Base-by-base conservation (phyloP, 1,140 invertebrate species). In the Cydia splendana region DNA sequence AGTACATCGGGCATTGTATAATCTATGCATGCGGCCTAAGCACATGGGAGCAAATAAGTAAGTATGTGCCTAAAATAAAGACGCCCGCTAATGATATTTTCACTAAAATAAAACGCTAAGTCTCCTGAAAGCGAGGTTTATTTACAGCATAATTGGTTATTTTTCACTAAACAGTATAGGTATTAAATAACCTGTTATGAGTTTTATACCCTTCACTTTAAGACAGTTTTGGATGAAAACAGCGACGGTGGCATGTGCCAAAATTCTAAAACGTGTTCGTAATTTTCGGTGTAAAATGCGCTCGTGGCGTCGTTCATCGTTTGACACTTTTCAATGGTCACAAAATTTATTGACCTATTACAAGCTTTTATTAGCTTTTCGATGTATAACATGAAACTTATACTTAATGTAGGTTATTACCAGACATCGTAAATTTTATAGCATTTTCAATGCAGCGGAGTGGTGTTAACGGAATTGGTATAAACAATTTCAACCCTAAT, bases 11-110 rank as follows among this genome's bases (percentile, higher is more conserved):
- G 15, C 34, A 42, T 71, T 71, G 45, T 20, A 38, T 71, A 71
- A 71, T 42, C 45, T 71, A 18, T 42, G 30, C 34, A 15, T n/a
- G 65, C 30, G 6, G 28, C 20, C n/a, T n/a, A n/a, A n/a, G 34
- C 20, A 71, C 67, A 18, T n/a, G 67, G n/a, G 2, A 38, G n/a
- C n/a, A 71, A 34, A 67, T 71, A 38, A n/a, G n/a, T n/a, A n/a
- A n/a, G n/a, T n/a, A 6, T 18, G 67, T 18, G 67, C 34, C n/a
- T 18, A 38, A 71, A 71, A 71, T 71, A 71, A 38, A 67, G 34
- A 34, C 30, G 10, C 13, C 51, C 12, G 5, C 15, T 53, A n/a
- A 51, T 51, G 48, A 51, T n/a, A 51, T 5, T 51, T 20, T 7
- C 2, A 20, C n/a, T 20, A 24, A 62, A 62, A 62, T 62, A n/a